phyloP scores from a whole-genome alignment of 2,797 vertebrate genomes.

The Hypotaenidia okinawae region DNA sequence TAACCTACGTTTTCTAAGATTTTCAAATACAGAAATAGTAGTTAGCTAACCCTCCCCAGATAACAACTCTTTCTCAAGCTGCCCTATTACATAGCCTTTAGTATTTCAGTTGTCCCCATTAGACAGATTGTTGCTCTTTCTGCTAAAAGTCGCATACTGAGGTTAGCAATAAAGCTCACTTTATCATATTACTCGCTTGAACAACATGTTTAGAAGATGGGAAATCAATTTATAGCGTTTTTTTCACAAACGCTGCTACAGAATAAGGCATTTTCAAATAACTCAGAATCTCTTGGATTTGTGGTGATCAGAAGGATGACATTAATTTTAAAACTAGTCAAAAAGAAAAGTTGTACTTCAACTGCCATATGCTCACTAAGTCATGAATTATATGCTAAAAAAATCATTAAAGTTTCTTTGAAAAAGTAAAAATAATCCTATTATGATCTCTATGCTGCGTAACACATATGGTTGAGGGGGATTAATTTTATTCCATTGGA shows the following conservation, averaged over 20 bases:
- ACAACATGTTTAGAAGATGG: not conserved
- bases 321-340: not conserved
- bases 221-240: not conserved
- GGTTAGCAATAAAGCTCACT: not conserved
- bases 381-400: not conserved
- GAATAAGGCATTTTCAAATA: not conserved
- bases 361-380: not conserved
- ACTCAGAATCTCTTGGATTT: not conserved
- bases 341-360: not conserved
- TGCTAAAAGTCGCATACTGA: not conserved
- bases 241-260: not conserved
- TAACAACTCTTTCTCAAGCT: not conserved
- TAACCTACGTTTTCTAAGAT: not conserved
- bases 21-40: not conserved
- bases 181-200: not conserved
- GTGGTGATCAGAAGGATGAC: not conserved
- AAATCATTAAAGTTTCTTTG: not conserved
- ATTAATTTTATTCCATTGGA: constrained; percentile 15
- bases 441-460: not conserved
- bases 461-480: not conserved
- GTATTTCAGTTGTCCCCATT: not conserved
- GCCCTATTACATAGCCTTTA: not conserved
- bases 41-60: not conserved
- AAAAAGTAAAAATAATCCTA: not conserved
- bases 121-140: not conserved